Percentiles rank a stretch among this genome's conserved stretches.
Conservation (phyloP, 2,113 vertebrate genomes). For the Tringa solitaria region DNA sequence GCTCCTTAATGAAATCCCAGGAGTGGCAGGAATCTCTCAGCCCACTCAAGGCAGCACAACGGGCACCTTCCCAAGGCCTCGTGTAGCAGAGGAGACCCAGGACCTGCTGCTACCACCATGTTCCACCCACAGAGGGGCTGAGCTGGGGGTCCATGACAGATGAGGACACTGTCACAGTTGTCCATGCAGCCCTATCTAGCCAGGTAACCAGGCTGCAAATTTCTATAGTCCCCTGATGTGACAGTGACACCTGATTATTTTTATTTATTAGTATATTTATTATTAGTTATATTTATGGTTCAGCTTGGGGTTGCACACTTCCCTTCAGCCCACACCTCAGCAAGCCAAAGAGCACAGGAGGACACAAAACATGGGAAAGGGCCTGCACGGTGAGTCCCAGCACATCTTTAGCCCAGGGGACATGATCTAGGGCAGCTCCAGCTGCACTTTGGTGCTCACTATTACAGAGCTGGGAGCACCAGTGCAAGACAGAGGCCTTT, state of each 20-base stretch:
- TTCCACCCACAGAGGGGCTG: too few species aligned
- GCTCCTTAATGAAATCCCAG: not conserved
- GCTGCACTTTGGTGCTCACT: rapidly evolving
- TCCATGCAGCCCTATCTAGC: not conserved
- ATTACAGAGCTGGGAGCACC: rapidly evolving
- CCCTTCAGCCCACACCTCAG: not conserved
- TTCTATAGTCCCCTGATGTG: not conserved
- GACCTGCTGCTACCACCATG: not conserved
- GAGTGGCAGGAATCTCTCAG: not conserved
- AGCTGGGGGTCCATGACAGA: rapidly evolving
- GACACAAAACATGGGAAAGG: rapidly evolving
- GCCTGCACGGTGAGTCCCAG: not conserved
- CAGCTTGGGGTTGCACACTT: too few species aligned
- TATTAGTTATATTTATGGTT: not conserved
- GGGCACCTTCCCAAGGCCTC: rapidly evolving
- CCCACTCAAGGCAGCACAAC: not conserved
- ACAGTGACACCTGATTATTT: not conserved
- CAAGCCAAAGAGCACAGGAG: rapidly evolving
- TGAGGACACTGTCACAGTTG: rapidly evolving
- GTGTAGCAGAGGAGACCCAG: rapidly evolving
- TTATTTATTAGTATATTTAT: too few species aligned
- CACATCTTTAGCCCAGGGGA: too few species aligned
- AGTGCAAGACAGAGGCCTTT: not conserved
- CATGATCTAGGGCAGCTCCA: not conserved
- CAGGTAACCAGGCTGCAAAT: too few species aligned